Conservation (phyloP, 2,888 invertebrate genomes). For the Opisthograptis luteolata region DNA sequence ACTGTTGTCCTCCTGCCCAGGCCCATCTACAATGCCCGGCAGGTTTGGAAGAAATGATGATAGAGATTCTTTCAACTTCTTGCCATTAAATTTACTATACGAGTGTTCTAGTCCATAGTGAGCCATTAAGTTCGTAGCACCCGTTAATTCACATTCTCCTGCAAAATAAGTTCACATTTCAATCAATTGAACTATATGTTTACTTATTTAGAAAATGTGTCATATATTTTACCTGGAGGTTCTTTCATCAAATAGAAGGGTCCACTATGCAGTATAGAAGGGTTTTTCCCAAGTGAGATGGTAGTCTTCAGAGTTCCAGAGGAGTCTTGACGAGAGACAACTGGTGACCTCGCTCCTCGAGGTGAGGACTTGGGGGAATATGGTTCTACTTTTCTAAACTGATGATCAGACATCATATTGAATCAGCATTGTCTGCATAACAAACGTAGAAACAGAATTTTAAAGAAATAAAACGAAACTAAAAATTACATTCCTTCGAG, state of each 20-base stretch:
- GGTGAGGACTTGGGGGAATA: slow-evolving; percentile 98
- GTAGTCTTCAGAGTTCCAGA: slow-evolving; percentile 99
- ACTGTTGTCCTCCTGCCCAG: slow-evolving; percentile 93
- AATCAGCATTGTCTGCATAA: slow-evolving; percentile 81
- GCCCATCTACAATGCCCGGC: slow-evolving; percentile 97
- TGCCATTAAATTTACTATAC: slow-evolving; percentile 98
- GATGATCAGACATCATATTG: slow-evolving; percentile 97
- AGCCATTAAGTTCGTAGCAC: slow-evolving; percentile 98
- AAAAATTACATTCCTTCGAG: slow-evolving; percentile 54
- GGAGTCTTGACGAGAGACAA: slow-evolving; percentile 97
- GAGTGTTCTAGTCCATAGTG: slow-evolving; percentile 98
- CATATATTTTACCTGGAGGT: slow-evolving; percentile 88
- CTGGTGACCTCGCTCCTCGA: slow-evolving; percentile 96
- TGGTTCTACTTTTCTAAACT: slow-evolving; percentile 96
- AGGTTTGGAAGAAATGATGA: slow-evolving; percentile 97
- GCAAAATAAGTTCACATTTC: slow-evolving; percentile 43
- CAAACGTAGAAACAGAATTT: slow-evolving; percentile 66
- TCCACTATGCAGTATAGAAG: slow-evolving; percentile 98
- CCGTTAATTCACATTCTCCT: slow-evolving; percentile 97
- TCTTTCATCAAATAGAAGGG: slow-evolving; percentile 99
- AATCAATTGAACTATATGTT: not conserved
- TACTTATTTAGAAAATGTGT: not conserved
- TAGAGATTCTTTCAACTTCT: slow-evolving; percentile 96
- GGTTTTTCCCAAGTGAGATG: slow-evolving; percentile 98
- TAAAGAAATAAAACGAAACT: slow-evolving; percentile 71